Conservation (phyloP, 2,888 invertebrate species). For the Emmelina monodactyla region DNA sequence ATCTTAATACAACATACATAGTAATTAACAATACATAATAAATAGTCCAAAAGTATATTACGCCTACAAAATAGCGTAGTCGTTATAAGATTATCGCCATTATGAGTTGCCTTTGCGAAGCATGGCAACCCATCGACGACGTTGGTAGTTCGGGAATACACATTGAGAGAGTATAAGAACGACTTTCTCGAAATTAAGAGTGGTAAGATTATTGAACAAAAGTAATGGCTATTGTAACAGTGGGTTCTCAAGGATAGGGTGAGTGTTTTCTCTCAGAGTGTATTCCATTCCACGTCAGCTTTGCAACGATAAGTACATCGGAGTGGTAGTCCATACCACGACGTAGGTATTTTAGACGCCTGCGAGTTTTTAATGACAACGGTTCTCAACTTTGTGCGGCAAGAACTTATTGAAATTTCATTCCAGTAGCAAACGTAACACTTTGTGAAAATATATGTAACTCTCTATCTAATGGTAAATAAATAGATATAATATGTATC, state of each 20-base stretch:
- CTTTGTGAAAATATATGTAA: conserved; percentile 57
- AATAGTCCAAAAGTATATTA: conserved; percentile 68
- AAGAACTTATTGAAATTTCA: conserved; percentile 36
- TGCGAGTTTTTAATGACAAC: not conserved
- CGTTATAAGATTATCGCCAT: conserved; percentile 64
- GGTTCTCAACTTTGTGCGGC: conserved; percentile 34
- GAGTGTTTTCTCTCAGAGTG: conserved; percentile 18
- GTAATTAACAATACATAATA: conserved; percentile 68
- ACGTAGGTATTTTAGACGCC: not conserved
- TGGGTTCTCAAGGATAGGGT: conserved; percentile 2
- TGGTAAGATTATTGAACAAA: too few species aligned
- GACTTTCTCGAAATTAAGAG: too few species aligned
- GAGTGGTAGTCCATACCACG: not conserved
- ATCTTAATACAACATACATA: conserved; percentile 68
- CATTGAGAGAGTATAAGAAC: conserved; percentile 36
- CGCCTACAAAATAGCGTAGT: conserved; percentile 67
- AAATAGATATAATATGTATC: conserved; percentile 58
- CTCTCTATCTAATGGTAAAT: conserved; percentile 58
- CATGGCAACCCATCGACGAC: conserved; percentile 54
- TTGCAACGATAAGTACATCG: conserved; percentile 19
- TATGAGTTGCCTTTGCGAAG: conserved; percentile 51
- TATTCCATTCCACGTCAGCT: conserved; percentile 28
- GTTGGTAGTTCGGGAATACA: conserved; percentile 34
- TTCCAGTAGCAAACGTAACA: conserved; percentile 49
- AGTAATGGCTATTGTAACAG: too few species aligned